Base-by-base conservation (phyloP, 2,797 vertebrate species). In the Potorous gilbertii region DNA sequence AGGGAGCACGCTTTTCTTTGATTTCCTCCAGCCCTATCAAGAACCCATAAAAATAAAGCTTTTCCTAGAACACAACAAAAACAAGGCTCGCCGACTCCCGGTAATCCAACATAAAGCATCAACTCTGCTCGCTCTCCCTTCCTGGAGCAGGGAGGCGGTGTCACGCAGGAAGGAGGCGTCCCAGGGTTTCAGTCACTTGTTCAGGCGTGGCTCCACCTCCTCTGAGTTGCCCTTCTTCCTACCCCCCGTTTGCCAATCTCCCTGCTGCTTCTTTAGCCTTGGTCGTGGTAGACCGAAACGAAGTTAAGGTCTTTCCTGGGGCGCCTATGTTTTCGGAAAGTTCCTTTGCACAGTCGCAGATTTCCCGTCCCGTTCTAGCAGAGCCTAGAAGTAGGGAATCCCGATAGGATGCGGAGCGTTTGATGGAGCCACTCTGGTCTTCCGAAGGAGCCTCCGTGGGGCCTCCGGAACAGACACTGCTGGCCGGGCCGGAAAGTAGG, bases 131-230 rank as follows among this genome's bases (percentile, higher is more conserved):
- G 16, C 54, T 31, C 54, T 14, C 10, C 27, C 27, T 54, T 28
- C 96, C 55, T 16, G 54, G 95, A 94, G 92, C 95, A 97, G 94
- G 97, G 94, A 34, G 96, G 95, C 34, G 13, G 92, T 95, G 93
- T 90, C 40, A 93, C 92, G 96, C 94, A 31, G 91, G 91, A 96
- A 94, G 97, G 97, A 96, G 98, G 98, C 96, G 97, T 95, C 96
- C 92, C 95, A 93, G 93, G 95, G 96, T 93, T 74, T 96, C 31
- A n/a, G 29, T n/a, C 62, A 18, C 94, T 52, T 24, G 95, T 54
- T 94, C 1, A 46, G 96, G 92, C 95, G 93, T 95, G 92, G 96
- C 97, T 96, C 97, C 97, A 95, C 97, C 97, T 95, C 95, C 95
- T n/a, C 14, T 46, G 74, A 81, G 27, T 40, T 40, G 74, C 40